Evolutionary conservation across 2,888 invertebrate species (phyloP).

Genomic region (Gisinianus flammeolus): DNA sequence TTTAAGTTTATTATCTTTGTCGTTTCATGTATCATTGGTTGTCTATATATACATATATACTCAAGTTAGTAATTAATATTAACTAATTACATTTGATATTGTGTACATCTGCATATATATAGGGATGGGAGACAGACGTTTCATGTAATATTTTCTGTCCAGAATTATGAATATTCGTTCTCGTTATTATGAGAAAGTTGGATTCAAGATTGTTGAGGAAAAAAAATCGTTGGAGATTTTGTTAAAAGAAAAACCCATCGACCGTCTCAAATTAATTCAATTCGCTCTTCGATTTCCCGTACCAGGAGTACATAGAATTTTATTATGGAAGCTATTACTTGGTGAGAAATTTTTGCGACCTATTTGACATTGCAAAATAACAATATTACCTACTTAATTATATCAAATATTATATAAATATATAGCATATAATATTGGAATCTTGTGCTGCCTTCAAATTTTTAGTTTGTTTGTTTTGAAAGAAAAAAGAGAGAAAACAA

Average conservation of each 20-base stretch:
- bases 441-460: neutral
- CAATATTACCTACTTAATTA: too few relatives aligned
- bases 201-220: constrained; percentile 68
- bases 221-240: constrained; percentile 77
- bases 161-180: constrained; percentile 65
- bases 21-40: too few relatives aligned
- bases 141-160: too few relatives aligned
- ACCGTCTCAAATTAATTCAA: constrained; percentile 78
- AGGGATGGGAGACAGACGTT: too few relatives aligned
- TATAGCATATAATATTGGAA: neutral
- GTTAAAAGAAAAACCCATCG: constrained; percentile 82
- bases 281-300: constrained; percentile 85
- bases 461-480: too few relatives aligned
- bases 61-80: too few relatives aligned
- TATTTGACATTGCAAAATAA: too few relatives aligned
- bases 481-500: too few relatives aligned
- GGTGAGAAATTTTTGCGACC: constrained; percentile 64
- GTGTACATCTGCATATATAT: too few relatives aligned
- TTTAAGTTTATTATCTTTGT: too few relatives aligned
- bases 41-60: too few relatives aligned
- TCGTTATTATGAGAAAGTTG: constrained; percentile 70
- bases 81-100: too few relatives aligned
- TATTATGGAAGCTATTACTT: constrained; percentile 85
- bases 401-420: neutral
- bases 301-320: constrained; percentile 77